These are phyloP conservation scores for Aphelenchoides fujianensis DNA, from an alignment of 1,140 invertebrate species.

Conservation along the genomic window DNA sequence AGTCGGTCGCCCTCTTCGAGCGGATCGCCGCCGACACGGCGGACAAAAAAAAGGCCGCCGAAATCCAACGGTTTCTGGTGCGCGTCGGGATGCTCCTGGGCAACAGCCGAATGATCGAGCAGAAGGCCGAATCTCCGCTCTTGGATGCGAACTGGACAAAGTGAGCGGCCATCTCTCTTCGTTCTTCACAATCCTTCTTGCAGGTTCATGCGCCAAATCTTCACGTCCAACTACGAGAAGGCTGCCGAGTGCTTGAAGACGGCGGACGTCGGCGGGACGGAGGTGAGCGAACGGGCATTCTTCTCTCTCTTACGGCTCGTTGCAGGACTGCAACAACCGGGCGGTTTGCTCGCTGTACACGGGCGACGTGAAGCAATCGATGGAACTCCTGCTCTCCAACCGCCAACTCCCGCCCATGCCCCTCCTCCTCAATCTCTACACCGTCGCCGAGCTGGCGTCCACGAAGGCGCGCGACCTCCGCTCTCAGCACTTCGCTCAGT, in stretches of 20 bases:
- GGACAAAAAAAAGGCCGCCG: not conserved
- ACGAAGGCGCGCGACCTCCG: not conserved
- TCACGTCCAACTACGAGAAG: constrained; percentile 21
- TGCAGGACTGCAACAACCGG: constrained; percentile 23
- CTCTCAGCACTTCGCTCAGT: constrained; percentile 1
- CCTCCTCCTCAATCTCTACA: constrained; percentile 26
- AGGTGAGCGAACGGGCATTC: too few species aligned
- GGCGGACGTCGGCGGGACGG: not conserved
- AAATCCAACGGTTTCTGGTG: not conserved
- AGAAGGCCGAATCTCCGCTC: constrained; percentile 4
- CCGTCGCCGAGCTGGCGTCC: constrained; percentile 17
- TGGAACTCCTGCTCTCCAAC: constrained; percentile 30
- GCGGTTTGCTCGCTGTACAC: constrained; percentile 22
- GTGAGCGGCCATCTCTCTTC: not conserved
- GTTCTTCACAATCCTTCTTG: too few species aligned
- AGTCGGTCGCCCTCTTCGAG: constrained; percentile 24
- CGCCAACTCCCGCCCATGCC: constrained; percentile 16
- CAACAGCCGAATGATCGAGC: not conserved
- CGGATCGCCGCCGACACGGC: not conserved
- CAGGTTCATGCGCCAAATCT: constrained; percentile 12
- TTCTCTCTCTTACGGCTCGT: not conserved
- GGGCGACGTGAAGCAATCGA: constrained; percentile 33
- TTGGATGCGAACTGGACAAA: not conserved
- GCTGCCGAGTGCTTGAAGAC: constrained; percentile 18
- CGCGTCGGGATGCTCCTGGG: not conserved